Evolutionary conservation across 2,888 invertebrate species (phyloP).

Genomic region (Drosophila tanythrix): DNA sequence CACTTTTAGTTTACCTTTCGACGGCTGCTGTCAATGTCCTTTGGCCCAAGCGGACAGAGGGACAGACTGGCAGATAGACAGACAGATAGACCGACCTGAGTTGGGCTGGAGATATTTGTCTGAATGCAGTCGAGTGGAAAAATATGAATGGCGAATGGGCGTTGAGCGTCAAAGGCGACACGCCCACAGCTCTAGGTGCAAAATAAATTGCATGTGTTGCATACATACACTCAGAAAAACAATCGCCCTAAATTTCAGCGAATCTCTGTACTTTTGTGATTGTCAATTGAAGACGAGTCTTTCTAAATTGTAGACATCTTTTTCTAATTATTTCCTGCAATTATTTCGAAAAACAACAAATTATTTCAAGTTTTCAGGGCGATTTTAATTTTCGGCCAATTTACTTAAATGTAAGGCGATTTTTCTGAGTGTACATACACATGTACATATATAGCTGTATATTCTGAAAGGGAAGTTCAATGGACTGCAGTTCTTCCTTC

Average conservation of each 20-base stretch:
- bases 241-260: background rate
- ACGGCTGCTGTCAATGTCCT: constrained; percentile 73
- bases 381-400: background rate
- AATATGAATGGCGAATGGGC: constrained; percentile 74
- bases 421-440: constrained; percentile 10
- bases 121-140: constrained; percentile 72
- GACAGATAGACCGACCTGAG: constrained; percentile 11
- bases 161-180: constrained; percentile 54
- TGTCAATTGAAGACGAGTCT: background rate
- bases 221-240: constrained; percentile 1
- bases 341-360: background rate
- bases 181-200: constrained; percentile 63
- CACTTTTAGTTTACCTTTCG: constrained; percentile 70
- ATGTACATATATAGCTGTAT: background rate
- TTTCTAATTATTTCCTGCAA: background rate
- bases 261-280: background rate
- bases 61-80: background rate
- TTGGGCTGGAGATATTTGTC: constrained; percentile 56
- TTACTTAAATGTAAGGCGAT: background rate
- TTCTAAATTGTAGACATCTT: background rate
- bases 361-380: background rate
- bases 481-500: constrained; percentile 44
- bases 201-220: constrained; percentile 62
- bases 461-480: constrained; percentile 55
- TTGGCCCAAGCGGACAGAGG: constrained; percentile 36